phyloP scores from a whole-genome alignment of 2,797 vertebrate species.

The Tokudaia muenninki region DNA sequence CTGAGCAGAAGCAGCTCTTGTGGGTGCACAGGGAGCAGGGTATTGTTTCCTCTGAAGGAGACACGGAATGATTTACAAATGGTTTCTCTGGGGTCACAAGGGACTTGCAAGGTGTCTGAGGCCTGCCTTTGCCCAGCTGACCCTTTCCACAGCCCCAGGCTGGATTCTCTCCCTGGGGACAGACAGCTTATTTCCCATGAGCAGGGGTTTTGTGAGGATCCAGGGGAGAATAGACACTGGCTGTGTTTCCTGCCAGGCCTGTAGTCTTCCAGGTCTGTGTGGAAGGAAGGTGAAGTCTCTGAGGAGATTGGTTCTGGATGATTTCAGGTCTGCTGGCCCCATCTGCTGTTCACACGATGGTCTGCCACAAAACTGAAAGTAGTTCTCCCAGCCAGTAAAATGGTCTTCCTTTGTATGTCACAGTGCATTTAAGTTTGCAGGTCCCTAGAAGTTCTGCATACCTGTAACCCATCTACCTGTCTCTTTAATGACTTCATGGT shows the following conservation, averaged over 20 bases:
- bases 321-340: slow-evolving; percentile 68
- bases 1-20: slow-evolving; percentile 60
- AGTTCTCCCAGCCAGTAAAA: neutral
- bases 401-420: neutral
- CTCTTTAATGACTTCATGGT: neutral
- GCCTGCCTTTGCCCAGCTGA: slow-evolving; percentile 68
- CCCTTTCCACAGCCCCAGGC: slow-evolving; percentile 76
- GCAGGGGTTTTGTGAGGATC: slow-evolving; percentile 73
- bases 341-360: slow-evolving; percentile 70
- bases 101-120: slow-evolving; percentile 38
- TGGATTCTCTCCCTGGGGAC: slow-evolving; percentile 74
- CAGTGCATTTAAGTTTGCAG: neutral
- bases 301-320: accelerated
- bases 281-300: accelerated
- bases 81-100: slow-evolving; percentile 77
- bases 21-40: slow-evolving; percentile 78
- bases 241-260: neutral
- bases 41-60: slow-evolving; percentile 66
- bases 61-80: slow-evolving; percentile 81
- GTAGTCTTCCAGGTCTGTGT: too few relatives aligned
- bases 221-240: neutral
- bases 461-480: neutral
- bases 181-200: slow-evolving; percentile 76
- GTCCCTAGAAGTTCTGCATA: neutral
- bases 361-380: neutral